Base-by-base conservation (phyloP, 35 echinoderm and acorn worm species). In the Strongylocentrotus purpuratus region DNA sequence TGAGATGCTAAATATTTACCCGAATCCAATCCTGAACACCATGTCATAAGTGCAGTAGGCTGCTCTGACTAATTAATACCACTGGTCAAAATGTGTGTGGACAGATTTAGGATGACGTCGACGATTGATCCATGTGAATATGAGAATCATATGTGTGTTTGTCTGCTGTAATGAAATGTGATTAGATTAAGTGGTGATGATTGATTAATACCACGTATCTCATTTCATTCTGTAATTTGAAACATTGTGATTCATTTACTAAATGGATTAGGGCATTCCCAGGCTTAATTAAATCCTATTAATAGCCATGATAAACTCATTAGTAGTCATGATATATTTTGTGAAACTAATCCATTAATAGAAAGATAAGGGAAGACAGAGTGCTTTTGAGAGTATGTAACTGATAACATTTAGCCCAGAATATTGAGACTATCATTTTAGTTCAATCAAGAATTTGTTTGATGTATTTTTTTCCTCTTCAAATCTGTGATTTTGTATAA, bases 161-260 rank as follows among this genome's bases (percentile, higher is more conserved):
- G 65, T 70, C 18, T 70, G 1, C 20, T n/a, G 22, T 78, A 78
- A 78, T 78, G 65, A 78, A 78, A 78, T 28, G 65, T 28, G 65
- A 78, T 78, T 78, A 78, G 22, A 78, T 78, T 78, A 22, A 78
- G 65, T 78, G 28, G 65, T 78, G 65, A 3, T 78, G 65, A 78
- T 78, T 78, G 65, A 78, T 78, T 78, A 28, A 78, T 7, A n/a
- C 15, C 65, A 28, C 14, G 33, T 28, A 45, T 32, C 35, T 35
- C 35, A 22, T 48, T 48, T 22, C 33, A 45, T 91, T 46, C 25
- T 48, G 2, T 18, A 46, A 48, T 48, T 20, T 91, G 86, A 46
- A 48, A 91, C 88, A 45, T 22, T 91, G 88, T 48, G n/a, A 91
- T n/a, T 46, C 45, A 45, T 91, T 45, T 91, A 91, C 17, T 46